Conservation (phyloP, 2,888 invertebrate species). For the Oasisia sp. region DNA sequence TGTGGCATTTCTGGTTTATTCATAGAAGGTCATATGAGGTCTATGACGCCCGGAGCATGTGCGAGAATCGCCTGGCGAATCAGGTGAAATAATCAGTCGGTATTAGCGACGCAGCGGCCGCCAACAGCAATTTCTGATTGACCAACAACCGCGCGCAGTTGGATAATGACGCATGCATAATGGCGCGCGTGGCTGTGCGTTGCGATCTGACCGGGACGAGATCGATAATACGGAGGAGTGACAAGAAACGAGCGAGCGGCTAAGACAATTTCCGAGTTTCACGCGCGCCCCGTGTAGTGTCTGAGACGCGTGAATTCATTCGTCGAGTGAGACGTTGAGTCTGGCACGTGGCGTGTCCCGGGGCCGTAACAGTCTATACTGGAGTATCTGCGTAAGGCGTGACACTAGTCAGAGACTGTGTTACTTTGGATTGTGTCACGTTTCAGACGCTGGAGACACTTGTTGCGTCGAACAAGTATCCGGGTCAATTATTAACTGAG, state of each 20-base stretch:
- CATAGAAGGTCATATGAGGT: too few species aligned
- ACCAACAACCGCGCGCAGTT: background rate
- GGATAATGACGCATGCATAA: background rate
- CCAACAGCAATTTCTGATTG: constrained; percentile 17
- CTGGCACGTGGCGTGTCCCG: background rate
- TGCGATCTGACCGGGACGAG: background rate
- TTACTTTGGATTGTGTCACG: too few species aligned
- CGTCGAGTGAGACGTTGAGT: background rate
- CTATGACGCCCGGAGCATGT: background rate
- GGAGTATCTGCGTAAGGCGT: too few species aligned
- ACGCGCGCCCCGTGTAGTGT: background rate
- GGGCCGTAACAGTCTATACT: background rate
- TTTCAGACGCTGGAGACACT: too few species aligned
- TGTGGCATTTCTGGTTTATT: too few species aligned
- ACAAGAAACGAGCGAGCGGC: background rate
- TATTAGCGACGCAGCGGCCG: background rate
- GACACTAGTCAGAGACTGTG: too few species aligned
- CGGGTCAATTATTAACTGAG: too few species aligned
- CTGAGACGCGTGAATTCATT: background rate
- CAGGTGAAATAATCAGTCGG: background rate
- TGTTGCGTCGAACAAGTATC: too few species aligned
- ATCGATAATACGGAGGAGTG: background rate
- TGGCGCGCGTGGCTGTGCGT: background rate
- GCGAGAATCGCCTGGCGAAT: background rate
- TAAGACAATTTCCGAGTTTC: background rate